These are phyloP conservation scores for Prunella strophiata DNA, from an alignment of 2,797 vertebrate species.

Conservation along the genomic window DNA sequence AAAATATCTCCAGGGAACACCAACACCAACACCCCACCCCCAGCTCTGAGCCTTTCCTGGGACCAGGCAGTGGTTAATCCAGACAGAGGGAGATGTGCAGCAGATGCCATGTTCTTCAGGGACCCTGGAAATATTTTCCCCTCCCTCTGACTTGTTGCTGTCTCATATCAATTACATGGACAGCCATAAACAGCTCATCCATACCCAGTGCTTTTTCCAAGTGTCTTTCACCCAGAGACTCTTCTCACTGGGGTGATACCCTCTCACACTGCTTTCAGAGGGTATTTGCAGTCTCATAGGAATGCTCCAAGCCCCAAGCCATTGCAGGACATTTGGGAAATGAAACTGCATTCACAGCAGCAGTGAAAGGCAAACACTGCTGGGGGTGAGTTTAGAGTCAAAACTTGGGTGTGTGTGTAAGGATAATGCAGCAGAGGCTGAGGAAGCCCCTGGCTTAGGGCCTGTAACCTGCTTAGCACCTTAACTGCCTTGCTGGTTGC, in stretches of 20 bases:
- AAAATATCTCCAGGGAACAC: not conserved
- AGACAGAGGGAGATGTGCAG: not conserved
- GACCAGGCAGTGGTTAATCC: not conserved
- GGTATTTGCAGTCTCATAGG: not conserved
- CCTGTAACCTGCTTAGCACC: not conserved
- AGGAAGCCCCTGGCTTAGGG: not conserved
- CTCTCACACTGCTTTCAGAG: not conserved
- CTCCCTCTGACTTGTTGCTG: conserved; percentile 1
- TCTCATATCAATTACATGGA: not conserved
- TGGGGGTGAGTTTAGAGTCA: not conserved
- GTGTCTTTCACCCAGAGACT: not conserved
- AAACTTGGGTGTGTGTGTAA: not conserved
- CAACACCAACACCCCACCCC: not conserved
- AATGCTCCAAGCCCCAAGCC: not conserved
- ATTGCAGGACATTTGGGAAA: not conserved
- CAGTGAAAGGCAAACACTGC: not conserved
- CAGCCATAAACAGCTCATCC: not conserved
- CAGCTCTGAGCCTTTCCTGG: not conserved
- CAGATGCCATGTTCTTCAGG: not conserved
- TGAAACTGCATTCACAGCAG: not conserved
- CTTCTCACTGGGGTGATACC: not conserved
- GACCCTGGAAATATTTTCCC: not conserved
- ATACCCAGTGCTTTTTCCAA: not conserved
- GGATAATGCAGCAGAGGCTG: not conserved
- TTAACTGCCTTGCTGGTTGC: not conserved